A percentile compares a stretch with the other conserved stretches of the same genome.
phyloP scores from a whole-genome alignment of 2,797 vertebrate genomes.

The Yasuhikotakia modesta region DNA sequence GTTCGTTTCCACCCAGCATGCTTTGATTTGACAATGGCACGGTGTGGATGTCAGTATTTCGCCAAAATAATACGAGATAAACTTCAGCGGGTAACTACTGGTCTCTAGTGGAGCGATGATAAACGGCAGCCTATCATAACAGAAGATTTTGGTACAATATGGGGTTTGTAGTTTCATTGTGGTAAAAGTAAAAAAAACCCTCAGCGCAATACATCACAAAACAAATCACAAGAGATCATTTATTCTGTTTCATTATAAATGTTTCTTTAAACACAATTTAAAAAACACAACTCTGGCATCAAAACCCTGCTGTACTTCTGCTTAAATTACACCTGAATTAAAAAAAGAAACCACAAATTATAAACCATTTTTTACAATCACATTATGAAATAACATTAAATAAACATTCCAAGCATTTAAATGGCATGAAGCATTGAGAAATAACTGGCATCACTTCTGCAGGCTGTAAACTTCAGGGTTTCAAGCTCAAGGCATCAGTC shows the following conservation, averaged over 20 bases:
- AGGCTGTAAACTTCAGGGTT: conserved; percentile 24
- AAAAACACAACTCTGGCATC: no score
- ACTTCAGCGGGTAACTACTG: conserved; percentile 2
- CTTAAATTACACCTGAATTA: no score
- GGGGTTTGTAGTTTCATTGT: no score
- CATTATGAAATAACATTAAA: conserved; percentile 32
- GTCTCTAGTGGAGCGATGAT: conserved; percentile 41
- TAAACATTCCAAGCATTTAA: no score
- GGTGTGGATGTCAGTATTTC: neutral
- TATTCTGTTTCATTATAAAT: no score
- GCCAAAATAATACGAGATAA: neutral
- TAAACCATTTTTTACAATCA: no score
- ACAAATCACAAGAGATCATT: no score
- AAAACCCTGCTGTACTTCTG: no score
- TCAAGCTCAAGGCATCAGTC: conserved; percentile 38
- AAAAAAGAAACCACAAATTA: no score
- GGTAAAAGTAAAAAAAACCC: no score
- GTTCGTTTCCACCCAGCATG: neutral
- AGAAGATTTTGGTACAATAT: no score
- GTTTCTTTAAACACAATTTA: no score
- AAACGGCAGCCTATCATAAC: neutral
- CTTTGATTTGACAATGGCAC: neutral
- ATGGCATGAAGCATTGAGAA: conserved; percentile 30
- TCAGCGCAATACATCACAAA: neutral
- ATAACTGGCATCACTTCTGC: conserved; percentile 28